Conservation (phyloP, 2,888 invertebrate genomes). For the Eustalomyia histrio region DNA sequence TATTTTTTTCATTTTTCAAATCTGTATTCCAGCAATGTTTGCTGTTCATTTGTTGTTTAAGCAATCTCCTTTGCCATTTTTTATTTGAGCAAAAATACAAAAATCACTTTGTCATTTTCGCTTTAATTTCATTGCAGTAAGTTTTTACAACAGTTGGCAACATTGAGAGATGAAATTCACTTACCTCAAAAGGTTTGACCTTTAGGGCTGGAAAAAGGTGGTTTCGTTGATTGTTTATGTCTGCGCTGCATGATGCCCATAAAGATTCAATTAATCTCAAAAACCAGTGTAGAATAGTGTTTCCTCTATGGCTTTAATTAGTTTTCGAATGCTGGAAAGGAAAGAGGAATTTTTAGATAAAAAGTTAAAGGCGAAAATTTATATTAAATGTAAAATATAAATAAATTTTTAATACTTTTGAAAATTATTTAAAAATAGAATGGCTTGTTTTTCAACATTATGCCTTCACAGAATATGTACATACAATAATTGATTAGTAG, state of each 20-base stretch:
- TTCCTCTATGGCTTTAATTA: constrained; percentile 5
- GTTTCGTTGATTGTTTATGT: constrained; percentile 76
- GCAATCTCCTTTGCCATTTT: constrained; percentile 58
- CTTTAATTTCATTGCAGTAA: constrained; percentile 15
- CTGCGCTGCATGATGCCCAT: constrained; percentile 70
- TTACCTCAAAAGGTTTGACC: constrained; percentile 60
- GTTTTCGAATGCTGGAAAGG: background rate
- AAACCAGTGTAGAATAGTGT: background rate
- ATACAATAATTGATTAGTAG: too few relatives aligned
- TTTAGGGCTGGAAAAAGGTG: constrained; percentile 71
- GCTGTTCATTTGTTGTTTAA: constrained; percentile 9
- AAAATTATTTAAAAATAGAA: too few relatives aligned
- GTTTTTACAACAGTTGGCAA: constrained; percentile 34
- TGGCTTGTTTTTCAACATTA: too few relatives aligned
- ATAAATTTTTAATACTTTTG: too few relatives aligned
- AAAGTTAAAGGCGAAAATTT: too few relatives aligned
- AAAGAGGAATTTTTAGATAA: too few relatives aligned
- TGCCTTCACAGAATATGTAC: too few relatives aligned
- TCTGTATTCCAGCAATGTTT: background rate
- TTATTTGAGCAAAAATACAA: constrained; percentile 30
- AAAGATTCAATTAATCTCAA: constrained; percentile 66
- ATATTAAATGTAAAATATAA: too few relatives aligned
- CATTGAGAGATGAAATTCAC: constrained; percentile 51
- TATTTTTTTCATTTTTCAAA: constrained; percentile 6
- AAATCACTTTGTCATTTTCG: constrained; percentile 34